Percentiles rank a stretch among this genome's conserved stretches.
phyloP scores from a whole-genome alignment of 2,888 invertebrate genomes.

The Acanthoscelides obtectus region DNA sequence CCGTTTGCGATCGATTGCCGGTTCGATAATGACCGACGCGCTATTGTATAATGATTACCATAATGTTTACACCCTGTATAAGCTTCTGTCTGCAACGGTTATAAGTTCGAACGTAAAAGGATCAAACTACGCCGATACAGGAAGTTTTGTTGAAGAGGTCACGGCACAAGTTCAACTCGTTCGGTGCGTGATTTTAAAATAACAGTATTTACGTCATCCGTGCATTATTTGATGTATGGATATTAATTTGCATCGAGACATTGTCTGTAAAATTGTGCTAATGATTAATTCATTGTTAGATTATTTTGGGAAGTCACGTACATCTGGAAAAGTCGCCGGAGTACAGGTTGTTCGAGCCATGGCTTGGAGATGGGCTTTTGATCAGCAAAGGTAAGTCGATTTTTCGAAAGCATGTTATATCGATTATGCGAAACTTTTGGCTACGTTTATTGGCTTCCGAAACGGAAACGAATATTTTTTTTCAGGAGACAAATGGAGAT shows the following conservation, averaged over 20 bases:
- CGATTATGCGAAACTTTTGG: not conserved
- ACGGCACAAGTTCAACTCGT: not conserved
- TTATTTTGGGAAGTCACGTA: slow-evolving; percentile 39
- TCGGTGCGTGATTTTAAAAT: not conserved
- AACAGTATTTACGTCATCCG: not conserved
- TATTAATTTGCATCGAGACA: not conserved
- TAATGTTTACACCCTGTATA: no score
- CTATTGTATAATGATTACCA: no score
- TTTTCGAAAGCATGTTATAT: slow-evolving; percentile 1
- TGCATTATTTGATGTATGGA: not conserved
- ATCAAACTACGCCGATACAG: not conserved
- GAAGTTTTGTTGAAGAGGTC: not conserved
- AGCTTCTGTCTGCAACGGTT: no score
- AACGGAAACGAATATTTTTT: not conserved
- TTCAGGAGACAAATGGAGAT: slow-evolving; percentile 50
- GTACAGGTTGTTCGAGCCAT: slow-evolving; percentile 43
- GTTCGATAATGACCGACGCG: no score
- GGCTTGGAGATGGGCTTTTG: slow-evolving; percentile 45
- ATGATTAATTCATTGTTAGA: slow-evolving; percentile 14
- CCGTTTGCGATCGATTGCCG: no score
- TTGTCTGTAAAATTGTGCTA: not conserved
- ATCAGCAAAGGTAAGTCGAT: slow-evolving; percentile 39
- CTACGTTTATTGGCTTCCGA: no score
- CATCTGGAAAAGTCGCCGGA: slow-evolving; percentile 44
- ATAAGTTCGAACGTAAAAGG: slow-evolving; percentile 1